Evolutionary conservation across 2,113 vertebrate species (phyloP), one percentile per base, ranked within the genome.

Genomic region (Balaeniceps rex): DNA sequence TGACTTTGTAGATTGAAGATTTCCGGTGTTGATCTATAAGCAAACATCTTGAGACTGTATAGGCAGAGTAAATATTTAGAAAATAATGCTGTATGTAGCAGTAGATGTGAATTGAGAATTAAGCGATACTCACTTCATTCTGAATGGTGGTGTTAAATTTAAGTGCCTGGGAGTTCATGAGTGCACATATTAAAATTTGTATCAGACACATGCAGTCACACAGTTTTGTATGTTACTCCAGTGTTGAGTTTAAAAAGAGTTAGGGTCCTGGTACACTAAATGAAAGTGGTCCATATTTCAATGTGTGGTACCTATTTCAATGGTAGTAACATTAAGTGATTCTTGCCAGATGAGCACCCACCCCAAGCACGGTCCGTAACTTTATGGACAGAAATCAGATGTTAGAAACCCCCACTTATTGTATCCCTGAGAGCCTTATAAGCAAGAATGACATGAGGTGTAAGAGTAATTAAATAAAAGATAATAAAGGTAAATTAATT

Each of bases 11-110:
- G 77, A 82, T 26, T 64, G 46, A 72, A 40, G 40, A 93, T 95
- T 90, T 91, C 44, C 72, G 4, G 1, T 84, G 57, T 22, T 87
- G 61, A 84, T 93, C 92, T 87, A 33, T 54, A 87, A 87, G 82
- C 92, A 96, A 95, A 96, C 77, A 77, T 76, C 87, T 76, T 63
- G 83, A 85, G 77, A 87, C 81, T 38, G 15, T 70, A 81, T 78
- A 61, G 70, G 44, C 81, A 72, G 54, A 65, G 54, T 91, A 95
- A 93, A 94, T 82, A 93, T 90, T 92, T 92, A 51, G 65, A 85
- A 76, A 87, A 96, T 63, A 57, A 61, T 51, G 57, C 83, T 79
- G n/a, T 51, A 7, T 64, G 11, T 81, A 86, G 83, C 55, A 51
- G 60, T 68, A 87, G 34, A 34, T 75, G 47, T 65, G 87, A 82